Conservation (phyloP, 2,888 invertebrate genomes). For the Pammene fasciana region DNA sequence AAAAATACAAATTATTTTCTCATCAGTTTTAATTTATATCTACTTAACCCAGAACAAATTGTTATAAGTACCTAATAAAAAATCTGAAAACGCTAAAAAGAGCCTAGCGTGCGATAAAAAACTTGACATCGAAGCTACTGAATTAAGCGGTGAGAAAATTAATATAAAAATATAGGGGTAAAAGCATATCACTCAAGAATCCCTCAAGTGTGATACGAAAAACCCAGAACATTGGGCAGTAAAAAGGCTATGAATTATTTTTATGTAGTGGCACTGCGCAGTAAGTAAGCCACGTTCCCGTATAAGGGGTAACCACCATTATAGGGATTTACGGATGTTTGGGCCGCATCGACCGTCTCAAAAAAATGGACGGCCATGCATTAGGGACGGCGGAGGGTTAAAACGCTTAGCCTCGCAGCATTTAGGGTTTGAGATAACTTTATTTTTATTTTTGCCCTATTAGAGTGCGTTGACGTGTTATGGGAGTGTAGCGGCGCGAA, state of each 20-base stretch:
- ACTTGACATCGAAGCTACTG: too few species aligned
- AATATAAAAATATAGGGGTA: too few species aligned
- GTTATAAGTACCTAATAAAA: too few species aligned
- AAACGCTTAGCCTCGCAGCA: conserved; percentile 54
- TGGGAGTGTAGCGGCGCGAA: conserved; percentile 17
- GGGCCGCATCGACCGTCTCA: conserved; percentile 63
- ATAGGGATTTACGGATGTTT: conserved; percentile 70
- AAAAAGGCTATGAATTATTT: conserved; percentile 37
- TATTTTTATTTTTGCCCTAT: conserved; percentile 52
- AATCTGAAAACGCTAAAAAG: too few species aligned
- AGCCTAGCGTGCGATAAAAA: too few species aligned
- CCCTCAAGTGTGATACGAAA: conserved; percentile 13
- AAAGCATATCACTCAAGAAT: background rate
- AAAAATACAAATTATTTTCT: too few species aligned
- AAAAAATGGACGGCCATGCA: conserved; percentile 71
- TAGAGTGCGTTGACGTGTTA: conserved; percentile 42
- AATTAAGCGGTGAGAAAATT: background rate
- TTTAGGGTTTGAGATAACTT: conserved; percentile 53
- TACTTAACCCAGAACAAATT: too few species aligned
- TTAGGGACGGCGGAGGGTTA: conserved; percentile 63
- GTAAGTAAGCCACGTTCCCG: conserved; percentile 51
- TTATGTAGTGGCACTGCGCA: conserved; percentile 45
- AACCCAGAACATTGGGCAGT: conserved; percentile 20
- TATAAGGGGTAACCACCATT: conserved; percentile 57
- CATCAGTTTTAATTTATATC: too few species aligned